A percentile compares a stretch with the other conserved stretches of the same genome.
Evolutionary conservation across 2,113 vertebrate species (phyloP).

Genomic region (Hucho hucho): DNA sequence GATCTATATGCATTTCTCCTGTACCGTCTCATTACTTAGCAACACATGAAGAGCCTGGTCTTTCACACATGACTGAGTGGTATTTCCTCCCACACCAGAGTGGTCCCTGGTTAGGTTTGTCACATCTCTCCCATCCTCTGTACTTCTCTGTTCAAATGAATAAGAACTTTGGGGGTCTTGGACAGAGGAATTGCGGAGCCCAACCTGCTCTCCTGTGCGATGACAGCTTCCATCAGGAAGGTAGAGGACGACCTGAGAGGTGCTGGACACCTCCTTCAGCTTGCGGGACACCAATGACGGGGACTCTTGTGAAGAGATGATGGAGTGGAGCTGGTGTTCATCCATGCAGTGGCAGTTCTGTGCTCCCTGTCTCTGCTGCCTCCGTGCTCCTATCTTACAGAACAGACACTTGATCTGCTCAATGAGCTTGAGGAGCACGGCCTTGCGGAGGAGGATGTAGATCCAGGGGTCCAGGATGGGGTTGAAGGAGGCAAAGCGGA

Average conservation of each 20-base stretch:
- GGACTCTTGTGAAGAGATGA: constrained; percentile 78
- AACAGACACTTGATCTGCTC: constrained; percentile 93
- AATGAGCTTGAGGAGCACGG: constrained; percentile 86
- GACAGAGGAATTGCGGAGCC: constrained; percentile 45
- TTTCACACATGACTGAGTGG: constrained; percentile 62
- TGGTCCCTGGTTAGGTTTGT: constrained; percentile 2
- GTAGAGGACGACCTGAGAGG: constrained; percentile 82
- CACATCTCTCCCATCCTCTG: constrained; percentile 21
- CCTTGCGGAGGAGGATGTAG: constrained; percentile 93
- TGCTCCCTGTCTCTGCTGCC: constrained; percentile 54
- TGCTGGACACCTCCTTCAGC: constrained; percentile 77
- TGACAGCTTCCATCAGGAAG: constrained; percentile 70
- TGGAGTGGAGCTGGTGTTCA: constrained; percentile 74
- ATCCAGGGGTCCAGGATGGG: constrained; percentile 97
- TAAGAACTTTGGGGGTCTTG: constrained; percentile 43
- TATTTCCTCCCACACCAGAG: constrained; percentile 5
- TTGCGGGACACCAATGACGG: constrained; percentile 79
- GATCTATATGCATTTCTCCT: constrained; percentile 86
- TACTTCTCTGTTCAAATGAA: constrained; percentile 32
- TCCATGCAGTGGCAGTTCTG: constrained; percentile 76
- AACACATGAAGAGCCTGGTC: constrained; percentile 80
- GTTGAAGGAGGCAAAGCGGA: constrained; percentile 93
- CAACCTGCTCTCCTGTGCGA: constrained; percentile 27
- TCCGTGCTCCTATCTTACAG: constrained; percentile 81
- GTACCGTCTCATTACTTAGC: constrained; percentile 75